These are phyloP conservation scores for Zeugodacus cucurbitae DNA, from an alignment of 1,140 invertebrate genomes.

Conservation along the genomic window DNA sequence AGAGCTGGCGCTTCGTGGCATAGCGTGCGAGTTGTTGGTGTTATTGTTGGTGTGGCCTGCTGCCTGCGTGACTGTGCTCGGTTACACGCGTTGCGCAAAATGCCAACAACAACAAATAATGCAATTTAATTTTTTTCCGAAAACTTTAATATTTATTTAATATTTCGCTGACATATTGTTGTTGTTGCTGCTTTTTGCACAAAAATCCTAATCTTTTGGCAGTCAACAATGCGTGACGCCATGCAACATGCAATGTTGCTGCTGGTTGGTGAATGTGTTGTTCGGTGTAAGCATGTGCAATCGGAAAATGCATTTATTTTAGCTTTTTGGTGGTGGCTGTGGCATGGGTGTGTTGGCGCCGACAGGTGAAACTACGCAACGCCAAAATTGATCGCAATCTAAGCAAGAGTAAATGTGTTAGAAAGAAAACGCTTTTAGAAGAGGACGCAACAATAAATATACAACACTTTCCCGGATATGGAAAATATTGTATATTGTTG, in stretches of 20 bases:
- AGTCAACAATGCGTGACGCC: conserved; percentile 25
- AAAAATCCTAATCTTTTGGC: conserved; percentile 16
- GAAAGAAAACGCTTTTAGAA: neutral
- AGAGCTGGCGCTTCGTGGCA: conserved; percentile 8
- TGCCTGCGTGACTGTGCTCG: conserved; percentile 20
- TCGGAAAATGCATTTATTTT: neutral
- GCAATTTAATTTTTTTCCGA: neutral
- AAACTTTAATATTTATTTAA: neutral
- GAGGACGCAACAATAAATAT: too few species aligned
- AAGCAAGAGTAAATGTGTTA: neutral
- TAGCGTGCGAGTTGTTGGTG: neutral
- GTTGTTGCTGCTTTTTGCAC: neutral
- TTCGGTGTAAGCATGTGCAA: neutral
- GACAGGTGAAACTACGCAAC: conserved; percentile 35
- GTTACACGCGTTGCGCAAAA: neutral
- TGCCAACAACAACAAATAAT: neutral
- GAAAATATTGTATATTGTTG: too few species aligned
- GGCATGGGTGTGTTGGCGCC: conserved; percentile 27
- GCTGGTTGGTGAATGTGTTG: neutral
- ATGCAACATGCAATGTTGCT: neutral
- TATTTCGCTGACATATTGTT: neutral
- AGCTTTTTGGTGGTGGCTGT: neutral
- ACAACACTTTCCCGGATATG: too few species aligned
- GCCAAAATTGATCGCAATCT: neutral
- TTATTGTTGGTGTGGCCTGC: neutral